Conservation (phyloP, 2,888 invertebrate species). For the Liposcelis brunnea region DNA sequence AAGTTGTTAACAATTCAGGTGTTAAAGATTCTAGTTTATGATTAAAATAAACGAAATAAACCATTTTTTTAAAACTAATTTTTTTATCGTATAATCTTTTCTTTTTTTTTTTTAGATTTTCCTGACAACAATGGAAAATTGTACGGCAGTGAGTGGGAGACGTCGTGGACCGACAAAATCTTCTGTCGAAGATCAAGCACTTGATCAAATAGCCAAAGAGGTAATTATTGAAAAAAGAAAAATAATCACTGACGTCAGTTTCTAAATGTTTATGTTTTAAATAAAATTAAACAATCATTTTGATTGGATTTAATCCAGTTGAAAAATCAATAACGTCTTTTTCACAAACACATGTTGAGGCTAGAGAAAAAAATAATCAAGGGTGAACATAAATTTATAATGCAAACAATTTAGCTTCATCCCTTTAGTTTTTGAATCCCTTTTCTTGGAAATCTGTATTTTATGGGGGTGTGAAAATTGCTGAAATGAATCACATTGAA, state of each 20-base stretch:
- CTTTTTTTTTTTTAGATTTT: conserved; percentile 4
- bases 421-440: no score
- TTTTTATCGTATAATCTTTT: neutral
- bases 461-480: no score
- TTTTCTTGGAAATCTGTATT: no score
- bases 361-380: no score
- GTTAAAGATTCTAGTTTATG: no score
- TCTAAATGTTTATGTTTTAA: neutral
- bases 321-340: conserved; percentile 7
- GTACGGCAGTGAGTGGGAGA: conserved; percentile 44
- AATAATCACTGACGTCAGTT: neutral
- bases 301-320: neutral
- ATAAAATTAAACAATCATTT: neutral
- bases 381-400: no score
- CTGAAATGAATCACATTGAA: no score
- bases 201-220: conserved; percentile 95
- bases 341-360: neutral
- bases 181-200: conserved; percentile 92
- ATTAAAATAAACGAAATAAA: no score
- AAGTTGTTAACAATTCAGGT: no score
- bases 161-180: conserved; percentile 57
- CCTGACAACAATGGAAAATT: conserved; percentile 17
- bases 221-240: conserved; percentile 37
- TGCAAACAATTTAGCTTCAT: no score
- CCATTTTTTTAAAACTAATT: no score